Evolutionary conservation across 2,888 invertebrate species (phyloP).

Genomic region (Metopia argyrocephala): DNA sequence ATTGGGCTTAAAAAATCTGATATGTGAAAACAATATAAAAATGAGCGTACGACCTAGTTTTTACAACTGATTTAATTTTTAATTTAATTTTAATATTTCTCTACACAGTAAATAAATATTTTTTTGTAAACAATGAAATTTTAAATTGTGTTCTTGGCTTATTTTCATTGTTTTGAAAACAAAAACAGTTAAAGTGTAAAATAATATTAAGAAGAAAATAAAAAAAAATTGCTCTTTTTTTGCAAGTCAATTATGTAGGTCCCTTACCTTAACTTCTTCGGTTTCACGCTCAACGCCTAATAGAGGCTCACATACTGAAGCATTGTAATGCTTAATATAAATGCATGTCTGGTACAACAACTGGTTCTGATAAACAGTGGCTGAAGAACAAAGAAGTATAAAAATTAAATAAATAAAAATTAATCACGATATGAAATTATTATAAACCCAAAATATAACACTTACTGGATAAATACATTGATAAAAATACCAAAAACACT

Average conservation of each 20-base stretch:
- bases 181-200: too few relatives aligned
- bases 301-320: slow-evolving; percentile 80
- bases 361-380: slow-evolving; percentile 82
- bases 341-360: slow-evolving; percentile 85
- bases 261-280: slow-evolving; percentile 78
- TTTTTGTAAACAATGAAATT: slow-evolving; percentile 29
- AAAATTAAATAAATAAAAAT: slow-evolving; percentile 7
- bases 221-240: background rate
- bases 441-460: background rate
- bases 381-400: slow-evolving; percentile 66
- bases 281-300: slow-evolving; percentile 79
- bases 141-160: too few relatives aligned
- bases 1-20: background rate
- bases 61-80: slow-evolving; percentile 27
- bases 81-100: slow-evolving; percentile 16
- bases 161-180: too few relatives aligned
- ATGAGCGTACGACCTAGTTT: slow-evolving; percentile 58
- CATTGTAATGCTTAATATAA: slow-evolving; percentile 80
- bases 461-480: slow-evolving; percentile 74
- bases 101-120: slow-evolving; percentile 6
- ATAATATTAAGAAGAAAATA: too few relatives aligned
- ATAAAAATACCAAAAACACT: slow-evolving; percentile 75
- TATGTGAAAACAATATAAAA: slow-evolving; percentile 38
- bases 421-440: background rate
- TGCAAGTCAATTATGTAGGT: background rate